These are phyloP conservation scores for Chanos chanos DNA, from an alignment of 2,797 vertebrate species.

Conservation along the genomic window DNA sequence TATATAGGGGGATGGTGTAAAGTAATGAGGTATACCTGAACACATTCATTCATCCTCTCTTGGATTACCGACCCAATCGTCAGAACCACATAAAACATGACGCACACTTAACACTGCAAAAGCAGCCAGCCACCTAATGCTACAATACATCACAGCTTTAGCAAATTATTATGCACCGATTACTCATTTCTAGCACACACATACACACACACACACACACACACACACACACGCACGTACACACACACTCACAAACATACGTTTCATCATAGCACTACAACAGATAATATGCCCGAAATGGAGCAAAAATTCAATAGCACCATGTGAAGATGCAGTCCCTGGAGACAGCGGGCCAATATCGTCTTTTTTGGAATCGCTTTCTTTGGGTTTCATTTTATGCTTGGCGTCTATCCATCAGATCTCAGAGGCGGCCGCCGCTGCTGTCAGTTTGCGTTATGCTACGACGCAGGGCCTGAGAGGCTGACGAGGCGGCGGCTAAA, in stretches of 20 bases:
- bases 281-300: conserved; percentile 18
- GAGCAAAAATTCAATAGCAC: conserved; percentile 18
- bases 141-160: conserved; percentile 1
- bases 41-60: too few relatives aligned
- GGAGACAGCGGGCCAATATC: conserved; percentile 10
- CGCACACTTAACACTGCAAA: conserved; percentile 16
- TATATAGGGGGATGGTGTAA: too few relatives aligned
- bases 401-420: too few relatives aligned
- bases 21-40: neutral
- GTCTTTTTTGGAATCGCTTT: too few relatives aligned
- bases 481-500: too few relatives aligned
- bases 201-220: conserved; percentile 21
- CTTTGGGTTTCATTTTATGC: too few relatives aligned
- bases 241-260: conserved; percentile 5
- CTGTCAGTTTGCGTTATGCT: too few relatives aligned
- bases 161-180: conserved; percentile 6
- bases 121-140: conserved; percentile 15
- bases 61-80: conserved; percentile 20
- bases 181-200: conserved; percentile 12
- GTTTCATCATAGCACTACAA: conserved; percentile 12
- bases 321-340: conserved; percentile 44
- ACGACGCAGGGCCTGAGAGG: too few relatives aligned
- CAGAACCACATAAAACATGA: conserved; percentile 37
- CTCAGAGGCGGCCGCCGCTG: too few relatives aligned
- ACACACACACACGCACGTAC: conserved; percentile 9